Evolutionary conservation across 2,888 invertebrate genomes (phyloP).

Genomic region (Hydrotaea diabolus): DNA sequence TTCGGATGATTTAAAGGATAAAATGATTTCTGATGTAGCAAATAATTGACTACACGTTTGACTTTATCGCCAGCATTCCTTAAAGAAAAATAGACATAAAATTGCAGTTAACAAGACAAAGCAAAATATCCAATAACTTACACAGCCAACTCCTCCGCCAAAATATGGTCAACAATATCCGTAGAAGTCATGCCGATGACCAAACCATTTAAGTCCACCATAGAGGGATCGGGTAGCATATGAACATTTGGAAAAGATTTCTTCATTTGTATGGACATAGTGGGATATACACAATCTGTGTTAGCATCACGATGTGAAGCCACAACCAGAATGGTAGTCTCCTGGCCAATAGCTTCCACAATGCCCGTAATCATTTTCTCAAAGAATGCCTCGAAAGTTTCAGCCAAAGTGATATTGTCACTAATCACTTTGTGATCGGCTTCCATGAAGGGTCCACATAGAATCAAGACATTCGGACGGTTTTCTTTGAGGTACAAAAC

Average conservation of each 20-base stretch:
- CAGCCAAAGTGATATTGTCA: constrained; percentile 83
- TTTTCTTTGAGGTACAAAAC: constrained; percentile 85
- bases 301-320: constrained; percentile 90
- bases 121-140: constrained; percentile 79
- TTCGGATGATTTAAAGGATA: constrained; percentile 91
- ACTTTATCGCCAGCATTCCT: constrained; percentile 86
- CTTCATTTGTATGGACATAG: constrained; percentile 86
- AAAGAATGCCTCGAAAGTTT: constrained; percentile 88
- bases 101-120: not conserved
- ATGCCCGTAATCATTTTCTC: constrained; percentile 86
- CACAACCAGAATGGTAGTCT: constrained; percentile 88
- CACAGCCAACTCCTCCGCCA: constrained; percentile 89
- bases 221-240: constrained; percentile 90
- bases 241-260: constrained; percentile 84
- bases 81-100: constrained; percentile 33
- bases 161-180: constrained; percentile 91
- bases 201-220: constrained; percentile 89
- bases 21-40: constrained; percentile 89
- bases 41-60: constrained; percentile 87
- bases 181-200: constrained; percentile 90
- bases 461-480: constrained; percentile 89
- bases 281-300: constrained; percentile 91
- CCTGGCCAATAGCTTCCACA: constrained; percentile 85
- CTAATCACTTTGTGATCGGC: constrained; percentile 84
- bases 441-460: constrained; percentile 94